A percentile compares a stretch with the other conserved stretches of the same genome.
These are phyloP conservation scores for Crotalus adamanteus DNA, from an alignment of 2,797 vertebrate genomes.

Conservation along the genomic window DNA sequence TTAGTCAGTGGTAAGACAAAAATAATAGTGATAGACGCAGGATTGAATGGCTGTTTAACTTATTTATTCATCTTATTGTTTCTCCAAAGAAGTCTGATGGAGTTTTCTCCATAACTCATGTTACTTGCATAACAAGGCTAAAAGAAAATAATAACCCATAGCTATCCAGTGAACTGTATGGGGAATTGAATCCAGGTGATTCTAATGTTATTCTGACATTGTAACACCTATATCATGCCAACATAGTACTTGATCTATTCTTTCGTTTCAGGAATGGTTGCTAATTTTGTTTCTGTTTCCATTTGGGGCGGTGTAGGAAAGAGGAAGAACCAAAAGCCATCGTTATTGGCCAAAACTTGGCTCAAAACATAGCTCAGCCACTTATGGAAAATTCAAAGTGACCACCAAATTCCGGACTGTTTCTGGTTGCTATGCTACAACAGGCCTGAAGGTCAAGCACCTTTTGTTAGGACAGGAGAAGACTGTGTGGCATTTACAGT, in stretches of 20 bases:
- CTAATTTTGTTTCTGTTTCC: conserved; percentile 1
- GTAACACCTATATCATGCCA: not conserved
- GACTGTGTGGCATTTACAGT: conserved; percentile 98
- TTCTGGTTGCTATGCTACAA: conserved; percentile 95
- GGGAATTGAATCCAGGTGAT: not conserved
- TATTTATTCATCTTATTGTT: not conserved
- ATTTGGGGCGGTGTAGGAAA: conserved; percentile 78
- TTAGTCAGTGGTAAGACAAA: not conserved
- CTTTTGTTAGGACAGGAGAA: conserved; percentile 92
- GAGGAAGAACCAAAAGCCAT: conserved; percentile 91
- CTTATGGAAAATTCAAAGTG: conserved; percentile 97
- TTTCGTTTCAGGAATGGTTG: not conserved
- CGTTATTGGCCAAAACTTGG: conserved; percentile 98
- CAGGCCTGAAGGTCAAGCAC: conserved; percentile 96
- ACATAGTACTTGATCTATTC: not conserved
- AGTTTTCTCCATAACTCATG: not conserved
- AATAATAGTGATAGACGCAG: not conserved
- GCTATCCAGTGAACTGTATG: not conserved
- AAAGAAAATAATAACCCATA: not conserved
- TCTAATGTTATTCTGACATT: not conserved
- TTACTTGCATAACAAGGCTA: not conserved
- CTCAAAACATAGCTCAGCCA: conserved; percentile 95
- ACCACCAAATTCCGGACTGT: conserved; percentile 98
- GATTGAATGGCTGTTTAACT: not conserved
- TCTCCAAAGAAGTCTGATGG: not conserved